Evolutionary conservation across 2,797 vertebrate genomes (phyloP), one percentile per base, ranked within the genome.

Genomic region (Melanotaenia trifasciata): DNA sequence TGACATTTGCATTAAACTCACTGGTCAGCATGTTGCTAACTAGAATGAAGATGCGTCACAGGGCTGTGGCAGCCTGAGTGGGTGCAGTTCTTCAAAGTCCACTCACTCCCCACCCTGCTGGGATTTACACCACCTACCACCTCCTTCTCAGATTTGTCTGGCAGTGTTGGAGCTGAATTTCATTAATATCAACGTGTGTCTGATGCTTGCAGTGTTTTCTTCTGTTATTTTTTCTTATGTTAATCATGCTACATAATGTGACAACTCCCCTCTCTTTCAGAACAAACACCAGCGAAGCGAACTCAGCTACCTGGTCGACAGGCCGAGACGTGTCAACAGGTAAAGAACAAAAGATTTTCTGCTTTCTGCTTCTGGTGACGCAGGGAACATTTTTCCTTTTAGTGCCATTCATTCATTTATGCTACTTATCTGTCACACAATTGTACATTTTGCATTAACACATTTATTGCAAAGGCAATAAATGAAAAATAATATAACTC

Each of bases 281-380:
- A 96, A 94, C 47, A 99, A 98, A 94, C 97, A 98, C 86, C 97
- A 98, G 90, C 94, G 97, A 92, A 94, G 96, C 83, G 97, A 99
- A 85, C 96, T 98, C 94, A 97, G 96, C 94, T 99, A 98, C 91
- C 95, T 98, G 90, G 96, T 96, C 83, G 97, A 99, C 91, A 96
- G 97, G 95, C 97, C 97, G 57, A 95, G 97, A 81, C 96, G 97
- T 73, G 97, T 98, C 80, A 99, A 98, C 96, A 99, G 97, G 97
- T 98, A 96, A 91, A 84, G 12, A 40, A 40, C 3, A 12, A 40
- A 9, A 36, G 35, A 36, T 36, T 36, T 36, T 36, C 35, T 36
- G 35, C 35, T 36, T 36, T 36, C 36, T 13, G 36, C 12, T 38
- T 38, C 11, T 13, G 3, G 36, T 11, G 8, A 36, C 7, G 35